Base-by-base conservation (phyloP, 2,888 invertebrate genomes). In the Drosophila quinaria region DNA sequence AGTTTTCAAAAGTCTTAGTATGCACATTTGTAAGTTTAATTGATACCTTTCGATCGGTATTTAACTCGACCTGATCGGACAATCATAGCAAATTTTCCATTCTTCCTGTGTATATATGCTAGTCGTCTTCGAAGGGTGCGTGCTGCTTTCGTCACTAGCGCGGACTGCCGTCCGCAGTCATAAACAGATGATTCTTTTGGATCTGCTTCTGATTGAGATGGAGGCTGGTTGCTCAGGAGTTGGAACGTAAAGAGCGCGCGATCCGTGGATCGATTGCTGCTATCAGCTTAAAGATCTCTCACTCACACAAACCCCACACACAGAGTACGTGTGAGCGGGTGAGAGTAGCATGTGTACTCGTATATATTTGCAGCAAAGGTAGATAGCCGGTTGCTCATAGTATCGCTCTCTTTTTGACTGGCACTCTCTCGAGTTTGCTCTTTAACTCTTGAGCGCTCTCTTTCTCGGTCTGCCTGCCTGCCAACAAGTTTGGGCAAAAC, bases 271-370 rank as follows among this genome's bases (percentile, higher is more conserved):
- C 50, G 17, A 37, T 51, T 52, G 51, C 47, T 73, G 42, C 67
- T 74, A 74, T 78, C 79, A 75, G 51, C 59, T 60, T 67, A 61
- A 44, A 67, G 51, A 68, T 79, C 62, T 59, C 79, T 44, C 59
- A 58, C 46, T 29, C 17, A 51, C 13, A 58, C 51, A 33, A 46
- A 25, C 42, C 42, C 35, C 15, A 17, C 41, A 42, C 33, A 17
- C 11, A n/a, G 10, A 9, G 15, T n/a, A 17, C 13, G 41, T 41
- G 25, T 13, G 41, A 35, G 39, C 25, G 55, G 13, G n/a, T 50
- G 78, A 71, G 72, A 74, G 72, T 29, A 13, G 19, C 42, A 35
- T 13, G 22, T 22, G 46, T n/a, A n/a, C n/a, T n/a, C n/a, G n/a
- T 25, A 25, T 44, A n/a, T 17, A 22, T 52, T 56, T 51, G 52